Conservation (phyloP, 2,888 invertebrate species). For the Dicyrtomina minuta region DNA sequence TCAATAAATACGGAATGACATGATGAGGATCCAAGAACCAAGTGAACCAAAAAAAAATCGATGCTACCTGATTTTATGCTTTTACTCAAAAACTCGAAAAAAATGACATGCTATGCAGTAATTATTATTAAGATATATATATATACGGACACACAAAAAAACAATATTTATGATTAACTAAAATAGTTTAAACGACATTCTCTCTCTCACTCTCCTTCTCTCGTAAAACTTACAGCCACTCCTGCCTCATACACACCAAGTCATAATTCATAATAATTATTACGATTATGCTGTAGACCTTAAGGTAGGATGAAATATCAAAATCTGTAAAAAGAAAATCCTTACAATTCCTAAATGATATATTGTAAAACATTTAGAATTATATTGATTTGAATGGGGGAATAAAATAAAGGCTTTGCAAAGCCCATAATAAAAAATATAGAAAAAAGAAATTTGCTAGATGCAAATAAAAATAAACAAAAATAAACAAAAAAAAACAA, state of each 20-base stretch:
- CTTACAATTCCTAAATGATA: conserved; percentile 2
- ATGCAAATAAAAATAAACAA: conserved; percentile 22
- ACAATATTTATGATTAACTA: too few species aligned
- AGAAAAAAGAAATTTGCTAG: conserved; percentile 25
- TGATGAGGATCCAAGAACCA: background rate
- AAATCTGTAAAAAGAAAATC: background rate
- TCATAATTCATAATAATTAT: background rate
- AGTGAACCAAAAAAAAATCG: conserved; percentile 2
- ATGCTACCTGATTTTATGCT: conserved; percentile 8
- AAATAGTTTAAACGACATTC: too few species aligned
- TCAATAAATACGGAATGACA: conserved; percentile 5
- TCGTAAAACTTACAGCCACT: too few species aligned
- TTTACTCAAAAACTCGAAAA: background rate
- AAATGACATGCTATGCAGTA: too few species aligned
- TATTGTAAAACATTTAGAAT: conserved; percentile 6
- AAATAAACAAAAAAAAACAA: conserved; percentile 21
- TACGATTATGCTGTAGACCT: background rate
- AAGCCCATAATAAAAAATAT: conserved; percentile 12
- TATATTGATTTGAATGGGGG: conserved; percentile 19
- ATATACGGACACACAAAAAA: too few species aligned
- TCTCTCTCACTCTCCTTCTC: too few species aligned
- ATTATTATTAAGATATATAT: too few species aligned
- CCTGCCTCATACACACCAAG: conserved; percentile 6
- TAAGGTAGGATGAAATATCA: background rate
- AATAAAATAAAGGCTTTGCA: conserved; percentile 23